Conservation (phyloP, 2,797 vertebrate genomes). For the Hoplostethus atlanticus region DNA sequence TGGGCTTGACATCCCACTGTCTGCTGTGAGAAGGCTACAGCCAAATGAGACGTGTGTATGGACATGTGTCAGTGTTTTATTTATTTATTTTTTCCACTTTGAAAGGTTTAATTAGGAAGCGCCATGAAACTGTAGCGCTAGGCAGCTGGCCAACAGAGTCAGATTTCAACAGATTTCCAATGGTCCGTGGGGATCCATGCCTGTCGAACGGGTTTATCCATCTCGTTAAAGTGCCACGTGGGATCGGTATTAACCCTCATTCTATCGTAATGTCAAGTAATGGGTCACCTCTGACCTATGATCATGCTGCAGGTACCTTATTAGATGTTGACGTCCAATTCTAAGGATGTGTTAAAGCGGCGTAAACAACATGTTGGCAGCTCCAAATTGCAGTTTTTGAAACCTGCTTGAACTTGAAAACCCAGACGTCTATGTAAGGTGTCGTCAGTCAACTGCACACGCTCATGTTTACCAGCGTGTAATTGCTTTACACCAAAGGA, state of each 20-base stretch:
- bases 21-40: neutral
- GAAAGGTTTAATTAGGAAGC: slow-evolving; percentile 18
- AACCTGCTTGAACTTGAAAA: too few relatives aligned
- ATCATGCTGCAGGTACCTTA: slow-evolving; percentile 17
- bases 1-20: too few relatives aligned
- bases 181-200: neutral
- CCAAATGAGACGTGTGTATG: neutral
- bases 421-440: too few relatives aligned
- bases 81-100: slow-evolving; percentile 24
- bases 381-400: too few relatives aligned
- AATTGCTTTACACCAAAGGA: too few relatives aligned
- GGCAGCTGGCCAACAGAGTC: slow-evolving; percentile 8
- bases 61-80: slow-evolving; percentile 16
- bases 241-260: neutral
- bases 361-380: neutral
- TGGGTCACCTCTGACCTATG: slow-evolving; percentile 30
- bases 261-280: slow-evolving; percentile 19
- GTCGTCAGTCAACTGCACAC: too few relatives aligned
- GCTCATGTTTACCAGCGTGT: too few relatives aligned
- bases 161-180: slow-evolving; percentile 2
- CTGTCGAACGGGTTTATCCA: neutral
- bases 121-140: neutral
- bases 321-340: slow-evolving; percentile 22
- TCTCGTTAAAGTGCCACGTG: slow-evolving; percentile 13
- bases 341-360: slow-evolving; percentile 23